A percentile compares a stretch with the other conserved stretches of the same genome.
phyloP scores from a whole-genome alignment of 2,888 invertebrate genomes.

The Pantelozetes paolii region DNA sequence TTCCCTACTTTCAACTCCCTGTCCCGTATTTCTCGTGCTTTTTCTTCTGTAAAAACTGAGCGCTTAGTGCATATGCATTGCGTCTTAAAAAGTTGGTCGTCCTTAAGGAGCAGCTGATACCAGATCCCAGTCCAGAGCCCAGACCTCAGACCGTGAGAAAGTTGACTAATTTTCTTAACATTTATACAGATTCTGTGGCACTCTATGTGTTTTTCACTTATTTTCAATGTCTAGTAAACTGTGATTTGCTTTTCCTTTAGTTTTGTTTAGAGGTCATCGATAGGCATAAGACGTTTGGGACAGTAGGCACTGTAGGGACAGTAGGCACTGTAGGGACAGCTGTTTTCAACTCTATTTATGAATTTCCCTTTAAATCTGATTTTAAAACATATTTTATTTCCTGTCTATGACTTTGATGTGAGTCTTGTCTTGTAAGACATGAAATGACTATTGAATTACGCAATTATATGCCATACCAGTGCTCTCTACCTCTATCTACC shows the following conservation, averaged over 20 bases:
- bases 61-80: neutral
- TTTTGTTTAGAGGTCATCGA: neutral
- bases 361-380: neutral
- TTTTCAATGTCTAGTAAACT: neutral
- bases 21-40: neutral
- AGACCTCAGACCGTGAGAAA: conserved; percentile 22
- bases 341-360: conserved; percentile 2
- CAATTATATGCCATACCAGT: neutral
- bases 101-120: conserved; percentile 27
- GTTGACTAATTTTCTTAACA: conserved; percentile 18
- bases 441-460: neutral
- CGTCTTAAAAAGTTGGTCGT: conserved; percentile 16
- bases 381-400: neutral
- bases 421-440: neutral
- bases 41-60: neutral
- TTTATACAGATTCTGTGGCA: conserved; percentile 13
- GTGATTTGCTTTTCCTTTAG: neutral
- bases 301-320: too few relatives aligned
- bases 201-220: neutral
- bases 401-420: neutral
- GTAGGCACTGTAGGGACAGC: neutral
- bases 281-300: neutral
- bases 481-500: too few relatives aligned
- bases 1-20: neutral
- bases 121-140: neutral